Conservation (phyloP, 2,797 vertebrate genomes). For the Echeneis naucrates region DNA sequence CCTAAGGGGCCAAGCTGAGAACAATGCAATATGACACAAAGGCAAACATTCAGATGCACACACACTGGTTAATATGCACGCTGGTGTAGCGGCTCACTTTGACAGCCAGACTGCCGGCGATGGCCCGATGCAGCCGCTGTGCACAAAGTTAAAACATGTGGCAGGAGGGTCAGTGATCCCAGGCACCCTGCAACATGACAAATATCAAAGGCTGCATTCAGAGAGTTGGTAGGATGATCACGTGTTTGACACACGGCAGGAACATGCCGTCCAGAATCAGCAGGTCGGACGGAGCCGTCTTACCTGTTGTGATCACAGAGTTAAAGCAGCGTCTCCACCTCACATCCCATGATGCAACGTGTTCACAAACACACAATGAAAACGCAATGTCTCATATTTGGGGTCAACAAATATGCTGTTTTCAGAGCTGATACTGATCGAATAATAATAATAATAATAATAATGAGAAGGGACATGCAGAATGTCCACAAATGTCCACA, state of each 20-base stretch:
- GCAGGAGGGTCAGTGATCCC: neutral
- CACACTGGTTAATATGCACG: conserved; percentile 16
- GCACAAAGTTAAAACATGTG: conserved; percentile 6
- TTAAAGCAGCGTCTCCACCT: conserved; percentile 10
- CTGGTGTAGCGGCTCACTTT: conserved; percentile 15
- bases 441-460: too few relatives aligned
- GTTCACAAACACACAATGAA: conserved; percentile 3
- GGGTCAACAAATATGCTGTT: too few relatives aligned
- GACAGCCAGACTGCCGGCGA: conserved; percentile 8
- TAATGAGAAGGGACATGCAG: neutral
- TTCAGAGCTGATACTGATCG: too few relatives aligned
- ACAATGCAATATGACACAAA: conserved; percentile 63
- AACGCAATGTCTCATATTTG: neutral
- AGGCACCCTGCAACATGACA: neutral
- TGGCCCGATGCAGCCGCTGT: neutral
- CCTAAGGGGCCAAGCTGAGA: conserved; percentile 48
- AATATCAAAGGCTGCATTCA: neutral
- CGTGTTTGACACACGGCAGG: neutral
- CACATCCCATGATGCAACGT: conserved; percentile 18
- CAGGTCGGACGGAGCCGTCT: conserved; percentile 2
- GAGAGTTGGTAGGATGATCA: neutral
- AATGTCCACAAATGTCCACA: too few relatives aligned
- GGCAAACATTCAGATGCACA: conserved; percentile 41
- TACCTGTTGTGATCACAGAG: conserved; percentile 33
- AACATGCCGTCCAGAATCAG: neutral